Percentiles rank a stretch among this genome's conserved stretches.
These are phyloP conservation scores for Metridium senile DNA, from an alignment of 92 coral and sea anemone species.

Conservation along the genomic window DNA sequence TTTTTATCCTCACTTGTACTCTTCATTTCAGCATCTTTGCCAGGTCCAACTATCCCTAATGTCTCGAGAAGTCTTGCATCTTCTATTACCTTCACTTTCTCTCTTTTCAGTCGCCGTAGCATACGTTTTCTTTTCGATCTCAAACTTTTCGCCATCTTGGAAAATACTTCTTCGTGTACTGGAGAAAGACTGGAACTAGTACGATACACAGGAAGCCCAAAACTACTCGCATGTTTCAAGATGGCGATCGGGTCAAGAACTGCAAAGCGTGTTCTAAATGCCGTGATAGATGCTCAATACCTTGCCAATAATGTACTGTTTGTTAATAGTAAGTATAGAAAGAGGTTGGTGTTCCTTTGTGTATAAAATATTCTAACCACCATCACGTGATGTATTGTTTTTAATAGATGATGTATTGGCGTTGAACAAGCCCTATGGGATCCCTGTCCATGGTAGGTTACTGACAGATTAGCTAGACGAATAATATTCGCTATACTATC, in stretches of 20 bases:
- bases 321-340: slow-evolving; percentile 74
- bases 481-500: no score
- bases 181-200: neutral
- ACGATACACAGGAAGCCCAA: slow-evolving; percentile 20
- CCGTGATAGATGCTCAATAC: slow-evolving; percentile 77
- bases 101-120: slow-evolving; percentile 80
- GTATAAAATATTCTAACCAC: neutral
- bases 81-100: slow-evolving; percentile 77
- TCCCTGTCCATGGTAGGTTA: slow-evolving; percentile 88
- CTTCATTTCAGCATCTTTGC: slow-evolving; percentile 56
- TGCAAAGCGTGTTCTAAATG: slow-evolving; percentile 61
- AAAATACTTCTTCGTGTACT: neutral
- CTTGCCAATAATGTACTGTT: slow-evolving; percentile 74
- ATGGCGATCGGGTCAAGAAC: slow-evolving; percentile 88
- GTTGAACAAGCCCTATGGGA: slow-evolving; percentile 93
- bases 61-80: slow-evolving; percentile 61
- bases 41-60: slow-evolving; percentile 65
- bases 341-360: neutral
- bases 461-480: no score
- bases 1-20: slow-evolving; percentile 3
- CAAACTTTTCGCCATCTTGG: slow-evolving; percentile 96
- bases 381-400: neutral
- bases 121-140: slow-evolving; percentile 92
- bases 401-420: slow-evolving; percentile 85
- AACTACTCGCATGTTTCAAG: slow-evolving; percentile 13